Base-by-base conservation (phyloP, 2,113 vertebrate genomes). In the Pimephales promelas region DNA sequence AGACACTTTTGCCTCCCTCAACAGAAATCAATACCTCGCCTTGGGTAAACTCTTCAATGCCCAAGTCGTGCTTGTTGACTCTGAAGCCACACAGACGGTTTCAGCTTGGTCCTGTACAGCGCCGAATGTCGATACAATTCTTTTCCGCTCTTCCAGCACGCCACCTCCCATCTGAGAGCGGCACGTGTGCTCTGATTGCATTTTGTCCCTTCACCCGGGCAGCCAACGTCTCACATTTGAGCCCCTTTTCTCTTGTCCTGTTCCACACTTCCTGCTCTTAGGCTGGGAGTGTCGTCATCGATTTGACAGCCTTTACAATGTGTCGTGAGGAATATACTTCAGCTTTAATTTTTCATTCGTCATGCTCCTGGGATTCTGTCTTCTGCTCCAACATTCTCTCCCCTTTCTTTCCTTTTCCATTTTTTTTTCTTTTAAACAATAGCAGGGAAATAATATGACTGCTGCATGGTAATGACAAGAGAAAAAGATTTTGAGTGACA, bases 341-440 rank as follows among this genome's bases (percentile, higher is more conserved):
- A 93, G 90, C 92, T 95, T 96, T 95, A 95, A 95, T 96, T 95
- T 95, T 96, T 95, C 92, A 92, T 89, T 92, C 85, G 91, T 91
- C 10, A 22, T 79, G 93, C 89, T 89, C 90, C 45, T 34, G 34
- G 89, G 94, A 95, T n/a, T 84, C 87, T 82, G 90, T 16, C n/a
- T 78, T 26, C 34, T 10, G n/a, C 26, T 79, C 7, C 6, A 31
- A 11, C 13, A 4, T 61, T 62, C 24, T 11, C 34, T 43, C 54
- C 54, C 11, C 6, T 13, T 24, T 47, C 34, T 62, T n/a, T 45
- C 10, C 45, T 7, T 77, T 24, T 74, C 13, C 10, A 24, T 6
- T 40, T 10, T 71, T 3, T 56, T n/a, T 54, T 22, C 49, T 54
- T 54, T 56, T 75, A 20, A 52, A 28, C 71, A 74, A 31, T 10